Conservation (phyloP, 2,888 invertebrate genomes). For the Asteroscopus sphinx region DNA sequence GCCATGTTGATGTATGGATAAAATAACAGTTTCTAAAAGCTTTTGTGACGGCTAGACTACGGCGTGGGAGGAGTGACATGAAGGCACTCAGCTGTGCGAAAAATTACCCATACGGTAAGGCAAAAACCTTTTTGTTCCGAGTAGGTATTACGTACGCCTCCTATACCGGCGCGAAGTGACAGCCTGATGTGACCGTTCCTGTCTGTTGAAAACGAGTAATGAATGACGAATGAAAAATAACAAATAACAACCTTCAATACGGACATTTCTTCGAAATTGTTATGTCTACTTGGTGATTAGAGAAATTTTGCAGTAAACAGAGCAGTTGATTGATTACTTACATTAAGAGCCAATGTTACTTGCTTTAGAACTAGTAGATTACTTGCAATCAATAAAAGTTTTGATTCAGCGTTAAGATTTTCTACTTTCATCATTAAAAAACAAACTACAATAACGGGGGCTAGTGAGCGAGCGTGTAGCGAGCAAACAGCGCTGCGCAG, state of each 20-base stretch:
- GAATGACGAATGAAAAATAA: constrained; percentile 32
- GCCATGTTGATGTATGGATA: constrained; percentile 33
- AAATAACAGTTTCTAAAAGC: constrained; percentile 47
- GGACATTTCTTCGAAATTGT: constrained; percentile 30
- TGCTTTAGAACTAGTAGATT: too few species aligned
- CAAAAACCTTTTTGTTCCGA: constrained; percentile 44
- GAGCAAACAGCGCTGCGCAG: too few species aligned
- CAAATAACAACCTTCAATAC: constrained; percentile 30
- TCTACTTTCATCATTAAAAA: too few species aligned
- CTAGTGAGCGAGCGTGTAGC: too few species aligned
- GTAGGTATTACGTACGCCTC: constrained; percentile 48
- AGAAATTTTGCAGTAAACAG: neutral
- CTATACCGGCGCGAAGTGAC: constrained; percentile 44
- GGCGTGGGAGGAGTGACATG: constrained; percentile 42
- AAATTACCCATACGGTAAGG: constrained; percentile 51
- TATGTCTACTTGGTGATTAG: constrained; percentile 1
- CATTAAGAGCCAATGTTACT: too few species aligned
- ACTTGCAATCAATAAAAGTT: too few species aligned
- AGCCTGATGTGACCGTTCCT: constrained; percentile 51
- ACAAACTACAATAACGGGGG: too few species aligned
- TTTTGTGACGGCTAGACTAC: constrained; percentile 39
- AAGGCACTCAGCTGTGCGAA: constrained; percentile 56
- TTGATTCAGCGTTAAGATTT: too few species aligned
- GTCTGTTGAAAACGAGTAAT: constrained; percentile 42
- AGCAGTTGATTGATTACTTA: neutral